Conservation (phyloP, 1,140 invertebrate species). For the Leptinotarsa lineolata region DNA sequence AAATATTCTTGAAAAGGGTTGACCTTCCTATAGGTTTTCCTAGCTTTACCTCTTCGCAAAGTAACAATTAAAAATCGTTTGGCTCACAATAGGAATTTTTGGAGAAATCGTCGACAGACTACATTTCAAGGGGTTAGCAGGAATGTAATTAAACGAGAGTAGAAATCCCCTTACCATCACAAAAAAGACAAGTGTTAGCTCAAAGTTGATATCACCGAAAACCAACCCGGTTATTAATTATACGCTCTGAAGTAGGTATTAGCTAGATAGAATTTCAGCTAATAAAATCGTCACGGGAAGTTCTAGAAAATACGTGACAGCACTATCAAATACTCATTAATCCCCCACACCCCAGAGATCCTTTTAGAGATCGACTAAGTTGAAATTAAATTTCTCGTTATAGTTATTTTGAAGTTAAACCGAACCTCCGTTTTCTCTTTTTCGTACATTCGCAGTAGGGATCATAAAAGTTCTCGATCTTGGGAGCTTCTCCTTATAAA, state of each 20-base stretch:
- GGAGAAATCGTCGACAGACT: neutral
- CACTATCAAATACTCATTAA: slow-evolving; percentile 9
- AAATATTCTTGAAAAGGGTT: no score
- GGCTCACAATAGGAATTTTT: no score
- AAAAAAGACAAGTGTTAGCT: neutral
- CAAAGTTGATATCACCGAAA: neutral
- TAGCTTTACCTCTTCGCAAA: no score
- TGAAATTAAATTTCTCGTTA: slow-evolving; percentile 16
- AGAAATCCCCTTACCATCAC: neutral
- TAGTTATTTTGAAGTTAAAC: slow-evolving; percentile 9
- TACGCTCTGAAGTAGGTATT: neutral
- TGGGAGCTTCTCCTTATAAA: no score
- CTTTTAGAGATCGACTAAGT: slow-evolving; percentile 3
- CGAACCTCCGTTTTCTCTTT: no score
- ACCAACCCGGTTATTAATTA: slow-evolving; percentile 10
- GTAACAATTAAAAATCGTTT: no score
- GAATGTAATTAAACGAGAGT: slow-evolving; percentile 2
- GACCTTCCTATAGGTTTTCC: no score
- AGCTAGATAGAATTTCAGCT: slow-evolving; percentile 3
- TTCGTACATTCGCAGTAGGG: no score
- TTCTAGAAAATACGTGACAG: neutral
- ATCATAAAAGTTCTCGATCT: no score
- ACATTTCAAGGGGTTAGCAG: neutral
- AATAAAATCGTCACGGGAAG: slow-evolving; percentile 13
- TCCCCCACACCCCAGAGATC: neutral